Conservation (phyloP, 2,888 invertebrate species). For the Aleiodes testaceus region DNA sequence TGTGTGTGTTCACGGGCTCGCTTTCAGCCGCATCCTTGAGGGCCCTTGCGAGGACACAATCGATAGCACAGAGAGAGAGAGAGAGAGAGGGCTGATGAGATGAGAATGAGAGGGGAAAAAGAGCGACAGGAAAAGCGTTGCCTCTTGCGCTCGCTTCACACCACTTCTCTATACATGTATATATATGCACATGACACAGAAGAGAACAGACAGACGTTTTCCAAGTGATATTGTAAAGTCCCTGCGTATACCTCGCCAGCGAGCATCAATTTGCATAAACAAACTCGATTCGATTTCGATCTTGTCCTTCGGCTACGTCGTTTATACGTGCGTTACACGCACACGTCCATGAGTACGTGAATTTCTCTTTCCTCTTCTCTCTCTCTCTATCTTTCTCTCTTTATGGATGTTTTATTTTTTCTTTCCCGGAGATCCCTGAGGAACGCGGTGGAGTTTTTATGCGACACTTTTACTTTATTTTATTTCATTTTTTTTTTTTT, state of each 20-base stretch:
- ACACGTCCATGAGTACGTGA: neutral
- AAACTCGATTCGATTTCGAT: conserved; percentile 60
- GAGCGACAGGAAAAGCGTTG: conserved; percentile 17
- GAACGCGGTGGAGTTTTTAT: conserved; percentile 21
- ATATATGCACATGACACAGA: conserved; percentile 16
- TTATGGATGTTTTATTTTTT: neutral
- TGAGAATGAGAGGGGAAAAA: conserved; percentile 47
- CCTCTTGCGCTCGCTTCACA: conserved; percentile 26
- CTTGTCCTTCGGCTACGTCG: conserved; percentile 49
- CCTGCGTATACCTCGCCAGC: conserved; percentile 42
- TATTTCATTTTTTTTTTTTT: neutral
- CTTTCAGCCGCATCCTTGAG: conserved; percentile 45
- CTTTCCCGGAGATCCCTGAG: neutral
- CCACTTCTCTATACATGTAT: neutral
- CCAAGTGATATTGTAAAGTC: conserved; percentile 46
- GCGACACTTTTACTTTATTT: conserved; percentile 10
- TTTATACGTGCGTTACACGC: conserved; percentile 46
- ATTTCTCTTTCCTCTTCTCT: neutral
- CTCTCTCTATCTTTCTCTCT: neutral
- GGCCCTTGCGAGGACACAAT: conserved; percentile 44
- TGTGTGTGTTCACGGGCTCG: conserved; percentile 27
- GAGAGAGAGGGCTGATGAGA: conserved; percentile 48
- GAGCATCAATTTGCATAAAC: conserved; percentile 60
- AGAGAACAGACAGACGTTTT: conserved; percentile 40
- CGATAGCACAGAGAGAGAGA: conserved; percentile 44